Conservation (phyloP, 92 coral and sea anemone genomes). For the Epizoanthus ramosus region DNA sequence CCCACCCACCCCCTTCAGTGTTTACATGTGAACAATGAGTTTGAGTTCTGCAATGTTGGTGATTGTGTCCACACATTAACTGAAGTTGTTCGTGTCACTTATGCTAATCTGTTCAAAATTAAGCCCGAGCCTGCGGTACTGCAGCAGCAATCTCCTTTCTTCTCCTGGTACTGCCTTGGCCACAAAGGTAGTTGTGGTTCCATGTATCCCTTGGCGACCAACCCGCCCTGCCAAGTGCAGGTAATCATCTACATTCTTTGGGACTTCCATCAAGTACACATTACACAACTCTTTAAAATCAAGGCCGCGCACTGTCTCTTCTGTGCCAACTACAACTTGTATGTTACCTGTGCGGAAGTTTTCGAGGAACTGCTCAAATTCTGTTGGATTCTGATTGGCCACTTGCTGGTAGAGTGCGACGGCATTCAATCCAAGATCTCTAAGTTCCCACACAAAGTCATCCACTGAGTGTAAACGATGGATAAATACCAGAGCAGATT, state of each 20-base stretch:
- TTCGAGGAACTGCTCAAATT: slow-evolving; percentile 58
- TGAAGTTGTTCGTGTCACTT: neutral
- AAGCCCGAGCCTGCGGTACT: slow-evolving; percentile 76
- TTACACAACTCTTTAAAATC: slow-evolving; percentile 78
- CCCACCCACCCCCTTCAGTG: no score
- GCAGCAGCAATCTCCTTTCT: slow-evolving; percentile 64
- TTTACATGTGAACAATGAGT: no score
- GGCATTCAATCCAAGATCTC: slow-evolving; percentile 76
- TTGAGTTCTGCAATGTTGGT: no score
- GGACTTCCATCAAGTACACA: slow-evolving; percentile 84
- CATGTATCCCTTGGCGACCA: slow-evolving; percentile 79
- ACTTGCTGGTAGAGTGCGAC: slow-evolving; percentile 79
- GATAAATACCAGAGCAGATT: slow-evolving; percentile 83
- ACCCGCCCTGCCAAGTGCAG: slow-evolving; percentile 86
- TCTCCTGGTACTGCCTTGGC: slow-evolving; percentile 59
- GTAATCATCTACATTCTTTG: slow-evolving; percentile 80
- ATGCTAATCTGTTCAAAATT: slow-evolving; percentile 60
- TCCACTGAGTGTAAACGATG: slow-evolving; percentile 84
- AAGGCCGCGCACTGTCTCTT: slow-evolving; percentile 87
- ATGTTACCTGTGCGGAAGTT: slow-evolving; percentile 70
- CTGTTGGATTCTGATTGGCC: slow-evolving; percentile 68
- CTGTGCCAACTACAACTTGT: slow-evolving; percentile 80
- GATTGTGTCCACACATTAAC: no score
- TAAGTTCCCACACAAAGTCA: slow-evolving; percentile 80
- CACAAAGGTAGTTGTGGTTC: slow-evolving; percentile 80